phyloP scores from a whole-genome alignment of 37 sponge, comb jelly and placozoan species.

The Agelas oroides region DNA sequence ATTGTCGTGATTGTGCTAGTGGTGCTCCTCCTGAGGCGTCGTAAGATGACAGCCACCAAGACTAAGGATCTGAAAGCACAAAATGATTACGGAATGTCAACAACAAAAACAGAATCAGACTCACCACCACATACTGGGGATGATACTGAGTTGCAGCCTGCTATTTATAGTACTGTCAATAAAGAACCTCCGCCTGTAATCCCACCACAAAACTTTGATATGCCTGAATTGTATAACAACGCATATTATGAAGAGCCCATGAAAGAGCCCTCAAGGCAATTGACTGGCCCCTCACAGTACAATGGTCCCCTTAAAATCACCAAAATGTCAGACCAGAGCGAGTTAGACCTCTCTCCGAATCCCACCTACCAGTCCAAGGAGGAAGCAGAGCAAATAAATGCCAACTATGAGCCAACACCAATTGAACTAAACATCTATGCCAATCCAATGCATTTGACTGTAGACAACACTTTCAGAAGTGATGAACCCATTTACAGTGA shows the following conservation, averaged over 20 bases:
- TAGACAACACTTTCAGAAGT: neutral
- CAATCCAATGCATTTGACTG: neutral
- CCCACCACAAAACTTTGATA: neutral
- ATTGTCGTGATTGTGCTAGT: no score
- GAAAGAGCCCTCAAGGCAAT: neutral
- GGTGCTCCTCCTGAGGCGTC: neutral
- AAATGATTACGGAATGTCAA: no score
- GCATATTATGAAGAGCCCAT: no score
- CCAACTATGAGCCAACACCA: neutral
- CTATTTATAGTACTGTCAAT: neutral
- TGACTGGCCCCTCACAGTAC: constrained; percentile 4
- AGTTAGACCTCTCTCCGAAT: neutral
- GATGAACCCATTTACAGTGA: constrained; percentile 44
- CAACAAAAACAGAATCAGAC: no score
- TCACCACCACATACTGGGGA: no score
- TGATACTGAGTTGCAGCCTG: no score
- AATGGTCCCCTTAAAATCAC: constrained; percentile 12
- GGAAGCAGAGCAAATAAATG: neutral
- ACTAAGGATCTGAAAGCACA: no score
- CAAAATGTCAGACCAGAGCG: neutral
- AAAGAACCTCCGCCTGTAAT: neutral
- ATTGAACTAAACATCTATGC: neutral
- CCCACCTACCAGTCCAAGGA: constrained; percentile 25
- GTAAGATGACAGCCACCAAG: no score
- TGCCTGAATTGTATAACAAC: neutral